Percentiles rank a stretch among this genome's conserved stretches.
phyloP scores from a whole-genome alignment of 2,888 invertebrate genomes.

The Timandra comae region DNA sequence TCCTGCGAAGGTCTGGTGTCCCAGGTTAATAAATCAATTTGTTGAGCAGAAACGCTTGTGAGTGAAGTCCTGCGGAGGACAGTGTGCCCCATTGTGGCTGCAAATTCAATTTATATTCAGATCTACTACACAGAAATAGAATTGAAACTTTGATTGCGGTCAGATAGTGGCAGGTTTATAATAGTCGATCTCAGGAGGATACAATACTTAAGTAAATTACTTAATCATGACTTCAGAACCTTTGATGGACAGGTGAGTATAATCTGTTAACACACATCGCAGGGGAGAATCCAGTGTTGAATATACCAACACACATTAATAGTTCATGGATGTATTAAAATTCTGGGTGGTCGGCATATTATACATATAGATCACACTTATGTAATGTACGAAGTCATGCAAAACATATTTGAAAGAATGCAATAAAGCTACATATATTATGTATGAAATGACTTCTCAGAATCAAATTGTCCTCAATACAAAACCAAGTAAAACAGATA shows the following conservation, averaged over 20 bases:
- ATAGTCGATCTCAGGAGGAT: conserved; percentile 23
- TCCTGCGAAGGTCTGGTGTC: conserved; percentile 22
- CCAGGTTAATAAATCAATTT: conserved; percentile 53
- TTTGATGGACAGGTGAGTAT: conserved; percentile 4
- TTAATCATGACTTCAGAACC: conserved; percentile 10
- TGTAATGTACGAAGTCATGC: too few species aligned
- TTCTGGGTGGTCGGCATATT: too few species aligned
- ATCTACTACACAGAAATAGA: conserved; percentile 47
- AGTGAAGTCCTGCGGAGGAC: conserved; percentile 39
- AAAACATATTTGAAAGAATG: too few species aligned
- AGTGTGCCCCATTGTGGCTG: conserved; percentile 44
- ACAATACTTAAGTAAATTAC: conserved; percentile 14
- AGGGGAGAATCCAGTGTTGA: too few species aligned
- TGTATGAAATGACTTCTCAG: neutral
- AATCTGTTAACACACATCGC: too few species aligned
- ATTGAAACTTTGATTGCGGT: conserved; percentile 57
- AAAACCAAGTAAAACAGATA: conserved; percentile 6
- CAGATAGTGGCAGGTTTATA: conserved; percentile 39
- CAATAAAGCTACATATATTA: too few species aligned
- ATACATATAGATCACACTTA: too few species aligned
- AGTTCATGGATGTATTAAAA: too few species aligned
- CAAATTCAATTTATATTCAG: conserved; percentile 63
- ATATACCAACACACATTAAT: too few species aligned
- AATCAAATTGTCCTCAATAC: conserved; percentile 4
- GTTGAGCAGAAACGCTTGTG: conserved; percentile 38